These are phyloP conservation scores for Urocitellus parryii DNA, from an alignment of 2,113 vertebrate species.

Conservation along the genomic window DNA sequence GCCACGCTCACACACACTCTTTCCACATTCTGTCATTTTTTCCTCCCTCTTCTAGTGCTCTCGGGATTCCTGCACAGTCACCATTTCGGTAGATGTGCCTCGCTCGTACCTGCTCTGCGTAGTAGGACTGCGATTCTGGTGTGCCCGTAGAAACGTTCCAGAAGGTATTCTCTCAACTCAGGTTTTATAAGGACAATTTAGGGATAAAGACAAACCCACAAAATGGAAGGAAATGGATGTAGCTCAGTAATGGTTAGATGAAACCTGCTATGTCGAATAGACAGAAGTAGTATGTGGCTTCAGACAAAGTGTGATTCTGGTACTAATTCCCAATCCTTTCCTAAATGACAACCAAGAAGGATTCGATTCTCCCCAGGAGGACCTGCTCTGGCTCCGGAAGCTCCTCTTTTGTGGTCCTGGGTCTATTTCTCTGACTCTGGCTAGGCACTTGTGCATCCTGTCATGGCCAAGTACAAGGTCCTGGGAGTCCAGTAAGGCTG, in stretches of 20 bases:
- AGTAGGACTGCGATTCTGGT: not conserved
- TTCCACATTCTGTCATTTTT: not conserved
- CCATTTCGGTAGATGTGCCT: not conserved
- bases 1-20: not conserved
- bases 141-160: not conserved
- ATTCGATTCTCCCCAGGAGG: not conserved
- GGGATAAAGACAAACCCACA: not conserved
- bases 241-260: not conserved
- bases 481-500: not conserved
- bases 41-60: not conserved
- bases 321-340: not conserved
- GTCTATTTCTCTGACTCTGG: not conserved
- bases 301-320: not conserved
- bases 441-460: not conserved
- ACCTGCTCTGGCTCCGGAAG: not conserved
- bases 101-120: not conserved
- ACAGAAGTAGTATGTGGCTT: not conserved
- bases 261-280: not conserved
- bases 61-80: not conserved
- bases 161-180: not conserved
- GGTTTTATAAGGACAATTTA: conserved; percentile 36
- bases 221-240: not conserved
- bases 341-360: not conserved
- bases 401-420: not conserved
- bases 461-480: not conserved